These are phyloP conservation scores for Herminia tarsipennalis DNA, from an alignment of 2,888 invertebrate species.

Conservation along the genomic window DNA sequence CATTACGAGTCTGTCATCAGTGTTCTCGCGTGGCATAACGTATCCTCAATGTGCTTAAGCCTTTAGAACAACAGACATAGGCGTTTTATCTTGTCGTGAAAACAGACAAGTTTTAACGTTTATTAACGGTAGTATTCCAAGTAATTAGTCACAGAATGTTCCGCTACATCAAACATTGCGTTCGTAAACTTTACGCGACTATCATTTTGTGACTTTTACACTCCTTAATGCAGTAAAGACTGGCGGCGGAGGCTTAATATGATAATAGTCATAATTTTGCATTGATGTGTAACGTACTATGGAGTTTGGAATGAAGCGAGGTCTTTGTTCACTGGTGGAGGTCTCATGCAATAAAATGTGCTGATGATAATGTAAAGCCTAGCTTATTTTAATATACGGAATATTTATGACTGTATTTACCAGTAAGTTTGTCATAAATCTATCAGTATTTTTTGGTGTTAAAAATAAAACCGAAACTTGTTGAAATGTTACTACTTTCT, in stretches of 20 bases:
- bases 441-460: neutral
- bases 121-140: constrained; percentile 50
- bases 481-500: too few species aligned
- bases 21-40: neutral
- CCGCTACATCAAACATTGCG: constrained; percentile 33
- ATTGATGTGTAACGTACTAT: too few species aligned
- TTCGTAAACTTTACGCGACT: constrained; percentile 10
- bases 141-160: constrained; percentile 41
- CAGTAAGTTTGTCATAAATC: neutral
- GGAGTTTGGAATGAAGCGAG: too few species aligned
- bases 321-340: too few species aligned
- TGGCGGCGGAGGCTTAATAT: neutral
- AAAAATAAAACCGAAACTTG: too few species aligned
- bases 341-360: too few species aligned
- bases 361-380: too few species aligned
- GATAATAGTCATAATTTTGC: neutral
- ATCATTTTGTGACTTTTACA: constrained; percentile 9
- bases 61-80: constrained; percentile 35
- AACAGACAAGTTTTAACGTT: constrained; percentile 68
- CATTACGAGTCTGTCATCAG: too few species aligned
- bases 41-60: constrained; percentile 16
- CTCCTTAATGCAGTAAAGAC: neutral
- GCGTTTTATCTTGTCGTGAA: constrained; percentile 68
- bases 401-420: too few species aligned
- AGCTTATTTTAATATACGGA: too few species aligned